Base-by-base conservation (phyloP, 2,888 invertebrate species). In the Drosophila neutralis region DNA sequence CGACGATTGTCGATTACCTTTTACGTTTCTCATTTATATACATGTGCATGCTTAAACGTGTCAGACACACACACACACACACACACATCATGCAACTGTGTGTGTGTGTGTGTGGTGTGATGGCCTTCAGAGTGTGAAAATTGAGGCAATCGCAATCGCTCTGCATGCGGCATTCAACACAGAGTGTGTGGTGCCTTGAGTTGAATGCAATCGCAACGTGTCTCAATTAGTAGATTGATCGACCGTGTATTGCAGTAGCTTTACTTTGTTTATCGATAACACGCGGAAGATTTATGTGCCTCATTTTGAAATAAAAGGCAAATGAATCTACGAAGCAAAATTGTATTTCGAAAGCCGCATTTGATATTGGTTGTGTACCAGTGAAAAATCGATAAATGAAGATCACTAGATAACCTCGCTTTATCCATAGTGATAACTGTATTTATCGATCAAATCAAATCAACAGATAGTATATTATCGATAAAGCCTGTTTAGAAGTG, bases 61-160 rank as follows among this genome's bases (percentile, higher is more conserved):
- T 45, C 45, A 45, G 45, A 45, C 24, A 24, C 40, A 40, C 40
- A 40, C 18, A 24, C 24, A 24, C 2, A 18, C 38, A 38, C 58
- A 48, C 63, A 71, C 67, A 56, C 69, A 79, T 78, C 82, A 57
- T 70, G 78, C 67, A 64, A n/a, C 48, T 42, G 4, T 21, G 21
- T 53, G 53, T 27, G 24, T 24, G 45, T 49, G 24, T 27, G 24
- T 45, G 29, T 49, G 27, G n/a, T 31, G 10, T 57, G 49, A 52
- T 64, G 90, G 90, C 90, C 90, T 85, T 85, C 85, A 63, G 70
- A 84, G 85, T 89, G 85, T 79, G 82, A 79, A 87, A 84, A 87
- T 87, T 83, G 82, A 71, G 73, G 85, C 87, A 84, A 85, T 89
- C 80, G 68, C 51, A 27, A n/a, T 38, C 36, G 76, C 60, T 24